Evolutionary conservation across 2,797 vertebrate species (phyloP).

Genomic region (Potorous gilbertii): DNA sequence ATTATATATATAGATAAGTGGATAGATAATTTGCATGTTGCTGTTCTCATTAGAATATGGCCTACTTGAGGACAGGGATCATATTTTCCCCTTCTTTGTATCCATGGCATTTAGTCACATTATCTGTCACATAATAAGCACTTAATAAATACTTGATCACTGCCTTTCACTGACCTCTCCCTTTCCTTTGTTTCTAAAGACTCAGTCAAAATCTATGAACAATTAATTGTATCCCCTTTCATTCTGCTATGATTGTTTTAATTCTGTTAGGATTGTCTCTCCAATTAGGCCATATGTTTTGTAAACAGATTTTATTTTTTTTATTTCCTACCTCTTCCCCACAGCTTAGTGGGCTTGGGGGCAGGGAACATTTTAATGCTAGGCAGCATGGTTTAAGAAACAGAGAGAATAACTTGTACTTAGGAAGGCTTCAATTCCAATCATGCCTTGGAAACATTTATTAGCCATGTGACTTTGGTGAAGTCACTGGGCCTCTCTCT

Average conservation of each 20-base stretch:
- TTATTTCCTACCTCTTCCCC: not conserved
- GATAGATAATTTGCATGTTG: not conserved
- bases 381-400: not conserved
- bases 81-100: not conserved
- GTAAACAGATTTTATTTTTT: not conserved
- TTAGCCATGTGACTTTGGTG: not conserved
- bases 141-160: not conserved
- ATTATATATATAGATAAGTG: not conserved
- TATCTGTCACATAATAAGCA: not conserved
- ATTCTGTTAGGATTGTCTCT: not conserved
- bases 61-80: not conserved
- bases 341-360: not conserved
- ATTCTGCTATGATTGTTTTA: not conserved
- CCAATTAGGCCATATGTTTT: not conserved
- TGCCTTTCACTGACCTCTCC: not conserved
- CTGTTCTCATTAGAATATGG: not conserved
- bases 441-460: not conserved
- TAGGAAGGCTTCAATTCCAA: not conserved
- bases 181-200: not conserved
- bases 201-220: not conserved
- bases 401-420: not conserved
- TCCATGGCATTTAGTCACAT: not conserved
- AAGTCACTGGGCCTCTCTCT: not conserved
- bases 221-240: not conserved
- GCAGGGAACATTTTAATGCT: not conserved